Evolutionary conservation across 2,113 vertebrate genomes (phyloP).

Genomic region (Microcebus tavaratra): DNA sequence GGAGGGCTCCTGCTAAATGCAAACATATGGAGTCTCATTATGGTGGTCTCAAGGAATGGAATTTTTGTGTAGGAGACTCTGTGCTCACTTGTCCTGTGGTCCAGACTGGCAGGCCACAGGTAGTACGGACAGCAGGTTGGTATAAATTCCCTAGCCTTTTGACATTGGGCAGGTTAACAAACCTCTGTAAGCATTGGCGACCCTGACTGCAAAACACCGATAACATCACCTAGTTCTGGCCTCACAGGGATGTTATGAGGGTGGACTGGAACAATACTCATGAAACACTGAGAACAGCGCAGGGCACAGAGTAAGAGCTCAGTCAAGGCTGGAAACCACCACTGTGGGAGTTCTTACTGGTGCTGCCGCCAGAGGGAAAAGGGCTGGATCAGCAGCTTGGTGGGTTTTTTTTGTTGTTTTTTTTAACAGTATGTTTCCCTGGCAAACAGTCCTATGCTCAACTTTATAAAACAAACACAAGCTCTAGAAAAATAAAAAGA

Average conservation of each 20-base stretch:
- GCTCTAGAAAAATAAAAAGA: background rate
- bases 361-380: background rate
- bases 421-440: background rate
- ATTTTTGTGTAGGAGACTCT: background rate
- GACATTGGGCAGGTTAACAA: background rate
- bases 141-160: background rate
- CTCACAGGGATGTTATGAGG: background rate
- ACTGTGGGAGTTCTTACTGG: background rate
- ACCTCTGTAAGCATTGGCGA: background rate
- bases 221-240: too few species aligned
- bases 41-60: background rate
- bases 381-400: background rate
- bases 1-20: background rate
- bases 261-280: accelerated
- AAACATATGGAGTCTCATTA: background rate
- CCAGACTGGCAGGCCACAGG: background rate
- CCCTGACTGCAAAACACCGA: background rate
- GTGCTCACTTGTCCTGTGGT: background rate
- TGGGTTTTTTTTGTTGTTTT: too few species aligned
- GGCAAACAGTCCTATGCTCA: background rate
- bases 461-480: background rate
- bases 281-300: accelerated
- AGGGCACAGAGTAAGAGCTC: background rate
- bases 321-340: background rate
- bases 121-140: background rate